Base-by-base conservation (phyloP, 2,888 invertebrate genomes). In the Diaprepes abbreviatus region DNA sequence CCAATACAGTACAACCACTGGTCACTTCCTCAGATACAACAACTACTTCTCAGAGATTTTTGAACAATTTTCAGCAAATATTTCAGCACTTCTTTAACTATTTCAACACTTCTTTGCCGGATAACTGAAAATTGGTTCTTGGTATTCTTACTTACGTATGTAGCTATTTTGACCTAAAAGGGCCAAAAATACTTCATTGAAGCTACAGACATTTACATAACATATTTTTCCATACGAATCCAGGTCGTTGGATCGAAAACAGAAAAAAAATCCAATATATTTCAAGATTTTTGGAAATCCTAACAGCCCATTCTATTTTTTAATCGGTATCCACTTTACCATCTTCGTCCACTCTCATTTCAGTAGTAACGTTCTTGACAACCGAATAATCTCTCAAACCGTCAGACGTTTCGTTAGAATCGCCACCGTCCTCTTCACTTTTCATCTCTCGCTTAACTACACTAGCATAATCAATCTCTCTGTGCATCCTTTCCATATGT, bases 401-500 rank as follows among this genome's bases (percentile, higher is more conserved):
- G 1, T 67, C 67, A 3, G 40, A 16, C 5, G 66, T 40, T 9
- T 66, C 57, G 14, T 45, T 45, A n/a, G 50, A 48, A 35, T 67
- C 62, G 1, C 31, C 66, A 5, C 35, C 55, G 17, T 58, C 70
- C 10, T 24, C 58, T 19, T 81, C 81, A 12, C 65, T 74, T 74
- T 80, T 82, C 33, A 80, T 71, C 66, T 83, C 83, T 12, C 76
- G 70, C 69, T 84, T 84, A 35, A 83, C 77, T 19, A 79, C 76
- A 31, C 50, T 58, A 1, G 82, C 78, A 75, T 81, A 83, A 75
- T 84, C 84, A 21, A 84, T 81, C 62, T 83, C 83, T 59, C 92
- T 90, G 80, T 93, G 93, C 92, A 93, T 93, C 71, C 93, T 87
- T 84, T 93, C 92, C 90, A 93, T 92, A 84, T 93, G 93, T 64